Conservation (phyloP, 2,888 invertebrate species). For the Caenorhabditis afra region DNA sequence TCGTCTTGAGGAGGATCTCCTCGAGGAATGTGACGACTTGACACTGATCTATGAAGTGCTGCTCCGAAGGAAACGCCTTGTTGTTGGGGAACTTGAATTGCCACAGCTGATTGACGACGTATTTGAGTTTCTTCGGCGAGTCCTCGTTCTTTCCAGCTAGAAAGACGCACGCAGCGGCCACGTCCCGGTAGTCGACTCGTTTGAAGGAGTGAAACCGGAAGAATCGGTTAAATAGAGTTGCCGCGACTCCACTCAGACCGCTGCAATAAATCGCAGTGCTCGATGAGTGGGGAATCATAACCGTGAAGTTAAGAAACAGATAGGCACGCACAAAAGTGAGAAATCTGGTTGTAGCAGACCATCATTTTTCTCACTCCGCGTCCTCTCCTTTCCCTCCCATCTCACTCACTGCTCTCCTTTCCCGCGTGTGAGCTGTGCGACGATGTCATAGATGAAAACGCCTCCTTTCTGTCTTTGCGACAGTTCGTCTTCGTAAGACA, state of each 20-base stretch:
- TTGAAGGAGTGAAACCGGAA: constrained; percentile 98
- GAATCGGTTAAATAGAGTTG: constrained; percentile 99
- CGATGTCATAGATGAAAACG: constrained; percentile 98
- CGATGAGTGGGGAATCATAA: constrained; percentile 31
- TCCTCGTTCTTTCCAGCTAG: constrained; percentile 99
- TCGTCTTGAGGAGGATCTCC: constrained; percentile 33
- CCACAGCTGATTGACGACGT: constrained; percentile 94
- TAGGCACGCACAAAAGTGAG: background rate
- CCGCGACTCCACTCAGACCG: constrained; percentile 89
- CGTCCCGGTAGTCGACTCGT: constrained; percentile 88
- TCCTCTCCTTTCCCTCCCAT: background rate
- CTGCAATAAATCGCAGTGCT: constrained; percentile 57
- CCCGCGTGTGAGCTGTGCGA: constrained; percentile 85
- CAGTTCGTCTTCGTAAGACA: constrained; percentile 89
- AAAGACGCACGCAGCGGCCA: constrained; percentile 95
- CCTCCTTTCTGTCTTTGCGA: constrained; percentile 96
- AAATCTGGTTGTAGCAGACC: background rate
- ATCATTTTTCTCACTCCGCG: background rate
- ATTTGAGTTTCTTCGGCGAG: constrained; percentile 96
- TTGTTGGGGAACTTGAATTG: constrained; percentile 87
- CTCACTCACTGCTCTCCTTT: constrained; percentile 55
- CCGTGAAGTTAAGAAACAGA: background rate
- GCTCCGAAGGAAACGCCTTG: constrained; percentile 39
- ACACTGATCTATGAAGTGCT: constrained; percentile 24
- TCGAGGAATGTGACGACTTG: constrained; percentile 37